phyloP scores from a whole-genome alignment of 1,140 invertebrate genomes.

The Ylistrum balloti region DNA sequence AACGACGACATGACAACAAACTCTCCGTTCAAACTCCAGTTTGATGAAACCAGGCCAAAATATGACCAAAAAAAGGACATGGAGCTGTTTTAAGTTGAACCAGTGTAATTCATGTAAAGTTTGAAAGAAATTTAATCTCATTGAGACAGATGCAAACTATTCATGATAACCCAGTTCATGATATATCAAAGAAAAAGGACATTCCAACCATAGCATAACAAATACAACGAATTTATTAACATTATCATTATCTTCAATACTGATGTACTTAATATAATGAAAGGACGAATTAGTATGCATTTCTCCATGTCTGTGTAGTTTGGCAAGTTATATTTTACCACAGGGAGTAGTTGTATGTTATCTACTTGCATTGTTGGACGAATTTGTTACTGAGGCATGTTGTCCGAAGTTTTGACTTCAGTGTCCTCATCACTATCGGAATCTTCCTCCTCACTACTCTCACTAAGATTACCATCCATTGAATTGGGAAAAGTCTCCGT shows the following conservation, averaged over 20 bases:
- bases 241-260: background rate
- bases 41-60: too few relatives aligned
- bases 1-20: too few relatives aligned
- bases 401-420: background rate
- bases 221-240: slow-evolving; percentile 36
- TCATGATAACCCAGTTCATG: too few relatives aligned
- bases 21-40: too few relatives aligned
- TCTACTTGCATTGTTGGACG: slow-evolving; percentile 17
- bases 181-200: too few relatives aligned
- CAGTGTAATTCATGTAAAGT: too few relatives aligned
- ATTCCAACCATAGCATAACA: background rate
- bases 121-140: too few relatives aligned
- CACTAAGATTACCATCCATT: background rate
- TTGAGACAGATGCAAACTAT: too few relatives aligned
- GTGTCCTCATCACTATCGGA: background rate
- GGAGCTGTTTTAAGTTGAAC: too few relatives aligned
- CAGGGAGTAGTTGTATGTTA: background rate
- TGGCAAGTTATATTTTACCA: background rate
- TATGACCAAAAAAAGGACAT: too few relatives aligned
- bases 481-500: background rate
- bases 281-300: slow-evolving; percentile 22
- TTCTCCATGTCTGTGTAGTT: slow-evolving; percentile 32
- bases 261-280: background rate
- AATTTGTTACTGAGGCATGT: background rate
- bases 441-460: background rate